Base-by-base conservation (phyloP, 2,113 vertebrate genomes). In the Hylia prasina region DNA sequence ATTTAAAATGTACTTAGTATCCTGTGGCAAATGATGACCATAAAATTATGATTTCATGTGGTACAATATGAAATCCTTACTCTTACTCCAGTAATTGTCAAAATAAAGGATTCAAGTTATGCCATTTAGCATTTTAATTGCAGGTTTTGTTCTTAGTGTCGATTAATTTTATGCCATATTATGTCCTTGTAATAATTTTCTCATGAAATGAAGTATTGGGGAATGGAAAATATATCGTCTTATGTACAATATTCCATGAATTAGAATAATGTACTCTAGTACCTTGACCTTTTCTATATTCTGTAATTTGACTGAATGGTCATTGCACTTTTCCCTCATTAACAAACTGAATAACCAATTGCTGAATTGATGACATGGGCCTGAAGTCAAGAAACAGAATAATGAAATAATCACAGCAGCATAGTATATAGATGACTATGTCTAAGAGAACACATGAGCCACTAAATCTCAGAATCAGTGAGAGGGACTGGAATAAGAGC, bases 141-240 rank as follows among this genome's bases (percentile, higher is more conserved):
- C 48, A 51, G 19, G 15, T 21, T 96, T 95, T 94, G 35, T 87
- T 94, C 85, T 91, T 57, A 86, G 51, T 63, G 60, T 78, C 73
- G 48, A 95, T 96, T 96, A 95, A 96, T 94, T 96, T 97, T 91
- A 96, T 95, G 92, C 66, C n/a, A 13, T 93, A 88, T 91, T 95
- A 93, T 89, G 54, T 72, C 90, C 71, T 87, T 87, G 60, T 72
- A 96, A 85, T 95, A 96, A 93, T 91, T 95, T 90, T 87, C 48
- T 76, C 77, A 82, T 81, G 42, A 95, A 96, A 95, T 51, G 21
- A 90, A 92, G 39, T 87, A 92, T 82, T 1, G 9, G 27, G 21
- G 39, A 96, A 75, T 37, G 48, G 85, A 88, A 92, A 96, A 93
- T 90, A 89, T 42, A 93, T 85, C 1, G 0, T 53, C 33, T 70